These are phyloP conservation scores for Ophraella communa DNA, from an alignment of 2,888 invertebrate species.

Conservation along the genomic window DNA sequence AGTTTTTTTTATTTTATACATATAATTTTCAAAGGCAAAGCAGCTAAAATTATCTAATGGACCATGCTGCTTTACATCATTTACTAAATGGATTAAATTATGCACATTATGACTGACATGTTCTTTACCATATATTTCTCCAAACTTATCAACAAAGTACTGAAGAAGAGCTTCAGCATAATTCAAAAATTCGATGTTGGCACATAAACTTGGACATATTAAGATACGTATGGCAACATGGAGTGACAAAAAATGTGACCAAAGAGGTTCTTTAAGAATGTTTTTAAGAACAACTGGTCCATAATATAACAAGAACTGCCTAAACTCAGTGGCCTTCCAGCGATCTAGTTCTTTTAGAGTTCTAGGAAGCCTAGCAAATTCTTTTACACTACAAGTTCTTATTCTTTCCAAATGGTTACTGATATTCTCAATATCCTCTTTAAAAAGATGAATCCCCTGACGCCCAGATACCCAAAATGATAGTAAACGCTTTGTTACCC, in stretches of 20 bases:
- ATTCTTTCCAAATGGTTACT: not conserved
- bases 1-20: constrained; percentile 23
- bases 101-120: constrained; percentile 38
- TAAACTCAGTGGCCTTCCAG: constrained; percentile 43
- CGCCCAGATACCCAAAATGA: constrained; percentile 3
- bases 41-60: constrained; percentile 36
- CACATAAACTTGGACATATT: constrained; percentile 12
- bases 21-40: constrained; percentile 38
- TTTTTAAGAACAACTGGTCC: constrained; percentile 36
- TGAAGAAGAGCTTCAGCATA: constrained; percentile 35
- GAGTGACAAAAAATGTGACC: constrained; percentile 37
- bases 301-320: constrained; percentile 27
- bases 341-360: constrained; percentile 29
- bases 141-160: constrained; percentile 35
- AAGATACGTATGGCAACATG: constrained; percentile 38
- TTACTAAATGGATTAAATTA: constrained; percentile 38
- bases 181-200: constrained; percentile 14
- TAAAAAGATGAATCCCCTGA: not conserved
- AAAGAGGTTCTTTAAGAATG: constrained; percentile 25
- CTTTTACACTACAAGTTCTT: not conserved
- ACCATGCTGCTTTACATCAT: constrained; percentile 29
- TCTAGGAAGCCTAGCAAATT: constrained; percentile 3
- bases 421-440: constrained; percentile 3
- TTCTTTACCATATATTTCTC: constrained; percentile 35
- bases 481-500: not conserved